A percentile compares a stretch with the other conserved stretches of the same genome.
Evolutionary conservation across 2,113 vertebrate species (phyloP).

Genomic region (Paedocypris sp.): DNA sequence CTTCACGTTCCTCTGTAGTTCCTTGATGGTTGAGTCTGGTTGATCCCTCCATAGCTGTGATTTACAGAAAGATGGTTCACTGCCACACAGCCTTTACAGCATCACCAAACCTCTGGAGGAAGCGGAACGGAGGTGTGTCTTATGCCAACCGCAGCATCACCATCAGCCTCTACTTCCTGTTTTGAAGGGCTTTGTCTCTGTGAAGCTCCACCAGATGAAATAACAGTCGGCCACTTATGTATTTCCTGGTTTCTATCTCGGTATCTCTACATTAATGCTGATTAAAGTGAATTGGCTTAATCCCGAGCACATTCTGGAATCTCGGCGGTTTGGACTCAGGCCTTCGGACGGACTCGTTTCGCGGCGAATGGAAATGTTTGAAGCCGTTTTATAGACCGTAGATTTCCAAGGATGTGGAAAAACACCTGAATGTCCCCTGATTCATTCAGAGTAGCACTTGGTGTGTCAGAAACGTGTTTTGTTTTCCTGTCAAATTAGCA

Average conservation of each 20-base stretch:
- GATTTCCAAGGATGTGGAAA: too few species aligned
- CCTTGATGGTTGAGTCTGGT: neutral
- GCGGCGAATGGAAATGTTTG: too few species aligned
- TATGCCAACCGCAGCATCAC: constrained; percentile 9
- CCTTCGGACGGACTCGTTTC: too few species aligned
- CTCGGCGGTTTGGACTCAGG: too few species aligned
- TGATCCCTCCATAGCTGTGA: neutral
- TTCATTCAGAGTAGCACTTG: neutral
- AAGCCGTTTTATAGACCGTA: too few species aligned
- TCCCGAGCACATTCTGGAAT: too few species aligned
- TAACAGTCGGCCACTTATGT: too few species aligned
- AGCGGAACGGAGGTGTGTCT: constrained; percentile 6
- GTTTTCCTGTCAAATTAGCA: too few species aligned
- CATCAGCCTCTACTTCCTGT: neutral
- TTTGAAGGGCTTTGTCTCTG: neutral
- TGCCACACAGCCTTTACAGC: constrained; percentile 10
- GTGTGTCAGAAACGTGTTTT: too few species aligned
- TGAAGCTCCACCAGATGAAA: neutral
- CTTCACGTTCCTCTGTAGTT: neutral
- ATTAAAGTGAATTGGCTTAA: too few species aligned
- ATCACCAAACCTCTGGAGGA: constrained; percentile 3
- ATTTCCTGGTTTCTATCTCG: too few species aligned
- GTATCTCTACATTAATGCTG: too few species aligned
- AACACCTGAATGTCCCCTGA: neutral
- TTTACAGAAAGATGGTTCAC: neutral